Percentiles rank a stretch among this genome's conserved stretches.
Evolutionary conservation across 1,140 invertebrate genomes (phyloP).

Genomic region (Microplitis demolitor): DNA sequence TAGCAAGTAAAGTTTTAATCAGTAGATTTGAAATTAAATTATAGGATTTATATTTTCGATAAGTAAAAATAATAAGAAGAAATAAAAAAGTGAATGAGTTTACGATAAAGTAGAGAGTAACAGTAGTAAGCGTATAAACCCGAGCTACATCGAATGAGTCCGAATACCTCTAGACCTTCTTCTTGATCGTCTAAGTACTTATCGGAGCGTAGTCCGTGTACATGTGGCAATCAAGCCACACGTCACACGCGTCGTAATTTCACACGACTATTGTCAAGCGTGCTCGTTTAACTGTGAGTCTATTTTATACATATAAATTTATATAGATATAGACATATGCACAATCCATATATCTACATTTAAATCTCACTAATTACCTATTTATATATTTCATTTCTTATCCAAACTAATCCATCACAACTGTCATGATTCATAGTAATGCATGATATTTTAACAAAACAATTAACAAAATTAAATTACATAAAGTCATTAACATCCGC

Average conservation of each 20-base stretch:
- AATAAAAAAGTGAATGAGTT: no score
- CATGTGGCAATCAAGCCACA: slow-evolving; percentile 58
- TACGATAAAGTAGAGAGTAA: neutral
- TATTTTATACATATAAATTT: neutral
- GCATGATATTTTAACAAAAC: no score
- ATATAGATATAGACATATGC: neutral
- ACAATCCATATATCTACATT: neutral
- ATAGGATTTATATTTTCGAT: no score
- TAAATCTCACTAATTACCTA: no score
- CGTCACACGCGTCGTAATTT: slow-evolving; percentile 42
- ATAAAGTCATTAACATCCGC: no score
- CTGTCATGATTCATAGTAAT: no score
- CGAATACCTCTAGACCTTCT: slow-evolving; percentile 34
- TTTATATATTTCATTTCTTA: no score
- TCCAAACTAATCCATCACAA: no score
- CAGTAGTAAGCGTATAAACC: slow-evolving; percentile 9
- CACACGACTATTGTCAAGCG: slow-evolving; percentile 5
- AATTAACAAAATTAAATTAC: no score
- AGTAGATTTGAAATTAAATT: no score
- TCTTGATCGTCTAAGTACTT: slow-evolving; percentile 12
- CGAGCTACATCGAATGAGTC: slow-evolving; percentile 36
- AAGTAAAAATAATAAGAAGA: no score
- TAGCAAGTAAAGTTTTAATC: no score
- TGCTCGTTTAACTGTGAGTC: slow-evolving; percentile 9
- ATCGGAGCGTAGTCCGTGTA: slow-evolving; percentile 48